Evolutionary conservation across 2,888 invertebrate genomes (phyloP), one percentile per base, ranked within the genome.

Genomic region (Pantelozetes paolii): DNA sequence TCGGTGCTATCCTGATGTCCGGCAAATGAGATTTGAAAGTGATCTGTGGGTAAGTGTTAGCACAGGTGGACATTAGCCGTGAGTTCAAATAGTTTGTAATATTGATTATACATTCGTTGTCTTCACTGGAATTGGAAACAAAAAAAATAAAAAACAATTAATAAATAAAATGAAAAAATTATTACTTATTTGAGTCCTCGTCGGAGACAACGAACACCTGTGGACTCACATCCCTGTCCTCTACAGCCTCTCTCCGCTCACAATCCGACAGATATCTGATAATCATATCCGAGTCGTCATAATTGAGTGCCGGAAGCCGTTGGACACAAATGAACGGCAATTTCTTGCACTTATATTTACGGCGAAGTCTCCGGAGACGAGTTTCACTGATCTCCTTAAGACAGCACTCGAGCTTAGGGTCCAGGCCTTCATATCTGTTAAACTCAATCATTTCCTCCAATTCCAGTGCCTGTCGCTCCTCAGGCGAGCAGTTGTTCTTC

Each of bases 11-110:
- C 11, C 54, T 23, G 18, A 57, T 57, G 30, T 64, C 64, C 20
- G 64, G 36, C 23, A 64, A 40, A 64, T 64, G 40, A 40, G 64
- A 40, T 11, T 64, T 64, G 64, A 64, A 64, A 13, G 64, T 64
- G 36, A 64, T 64, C 40, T 64, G 64, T 23, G 64, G 64, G 20
- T 64, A 64, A 64, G 23, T 64, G 23, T 64, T 64, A 40, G n/a
- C 11, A 23, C 36, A 64, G 20, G 64, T 28, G 15, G 62, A 3
- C 62, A n/a, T 64, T 2, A 64, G 28, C 9, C 64, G 36, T 20
- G 36, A 20, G 23, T 64, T 64, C n/a, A 64, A 20, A 9, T 36
- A 15, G 9, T 64, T 11, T 20, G 36, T 40, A 23, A 64, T 36
- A 40, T 64, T 64, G 18, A 64, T 5, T 36, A 18, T n/a, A n/a